phyloP scores from a whole-genome alignment of 2,113 vertebrate genomes.

The Oenanthe melanoleuca region DNA sequence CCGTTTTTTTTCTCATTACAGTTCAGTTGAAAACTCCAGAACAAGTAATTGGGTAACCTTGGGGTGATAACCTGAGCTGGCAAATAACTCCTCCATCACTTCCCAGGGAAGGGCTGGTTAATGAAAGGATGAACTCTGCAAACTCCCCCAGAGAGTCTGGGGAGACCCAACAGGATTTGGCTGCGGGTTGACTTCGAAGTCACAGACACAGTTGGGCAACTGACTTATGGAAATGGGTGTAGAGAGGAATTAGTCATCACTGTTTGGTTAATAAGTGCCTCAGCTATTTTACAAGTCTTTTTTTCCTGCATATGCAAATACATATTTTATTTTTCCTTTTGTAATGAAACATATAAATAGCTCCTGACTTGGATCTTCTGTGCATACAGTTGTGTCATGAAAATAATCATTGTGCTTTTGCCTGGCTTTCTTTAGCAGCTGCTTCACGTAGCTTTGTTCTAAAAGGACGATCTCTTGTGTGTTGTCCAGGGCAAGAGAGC shows the following conservation, averaged over 20 bases:
- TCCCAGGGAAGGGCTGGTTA: not conserved
- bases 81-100: not conserved
- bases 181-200: not conserved
- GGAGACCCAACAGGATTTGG: not conserved
- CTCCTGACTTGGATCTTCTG: not conserved
- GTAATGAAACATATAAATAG: slow-evolving; percentile 17
- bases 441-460: not conserved
- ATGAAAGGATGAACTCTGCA: not conserved
- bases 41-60: not conserved
- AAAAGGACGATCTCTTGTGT: not conserved
- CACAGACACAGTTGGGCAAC: slow-evolving; percentile 30
- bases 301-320: slow-evolving; percentile 47
- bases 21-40: not conserved
- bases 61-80: not conserved
- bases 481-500: not conserved
- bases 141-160: not conserved
- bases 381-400: not conserved
- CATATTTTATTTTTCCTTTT: not conserved
- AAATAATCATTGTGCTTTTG: not conserved
- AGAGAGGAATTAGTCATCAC: slow-evolving; percentile 44
- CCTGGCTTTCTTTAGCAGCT: not conserved
- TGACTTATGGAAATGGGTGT: slow-evolving; percentile 29
- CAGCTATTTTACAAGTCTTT: not conserved
- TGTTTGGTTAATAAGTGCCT: slow-evolving; percentile 24
- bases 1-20: not conserved